Percentiles rank a stretch among this genome's conserved stretches.
These are phyloP conservation scores for Phoxinus dragarum DNA, from an alignment of 2,797 vertebrate genomes.

Conservation along the genomic window DNA sequence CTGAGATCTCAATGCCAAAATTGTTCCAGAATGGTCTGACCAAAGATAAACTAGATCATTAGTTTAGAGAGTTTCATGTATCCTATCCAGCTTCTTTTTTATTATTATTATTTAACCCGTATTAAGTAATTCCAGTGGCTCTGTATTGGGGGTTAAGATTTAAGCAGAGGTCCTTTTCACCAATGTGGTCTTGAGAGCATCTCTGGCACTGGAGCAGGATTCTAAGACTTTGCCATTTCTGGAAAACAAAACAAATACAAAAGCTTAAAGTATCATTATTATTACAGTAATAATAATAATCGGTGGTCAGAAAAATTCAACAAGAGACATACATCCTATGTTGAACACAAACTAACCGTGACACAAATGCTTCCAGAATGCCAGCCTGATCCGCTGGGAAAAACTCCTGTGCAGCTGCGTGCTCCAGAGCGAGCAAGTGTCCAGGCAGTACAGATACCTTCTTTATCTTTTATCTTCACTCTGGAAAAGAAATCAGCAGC, in stretches of 20 bases:
- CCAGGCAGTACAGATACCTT: slow-evolving; percentile 82
- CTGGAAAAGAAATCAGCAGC: slow-evolving; percentile 68
- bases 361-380: slow-evolving; percentile 84
- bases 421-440: slow-evolving; percentile 88
- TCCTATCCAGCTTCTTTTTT: not conserved
- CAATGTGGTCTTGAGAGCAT: slow-evolving; percentile 83
- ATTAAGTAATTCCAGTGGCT: slow-evolving; percentile 13
- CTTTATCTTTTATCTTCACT: slow-evolving; percentile 90
- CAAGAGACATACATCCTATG: not conserved
- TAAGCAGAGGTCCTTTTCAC: slow-evolving; percentile 67
- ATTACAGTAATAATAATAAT: not conserved
- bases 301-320: not conserved
- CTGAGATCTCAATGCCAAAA: not conserved
- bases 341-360: slow-evolving; percentile 76
- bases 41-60: not conserved
- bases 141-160: slow-evolving; percentile 42
- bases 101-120: not conserved
- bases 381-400: slow-evolving; percentile 83
- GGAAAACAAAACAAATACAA: slow-evolving; percentile 51
- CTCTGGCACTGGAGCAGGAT: slow-evolving; percentile 81
- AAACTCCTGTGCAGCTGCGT: slow-evolving; percentile 91
- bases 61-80: not conserved
- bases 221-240: slow-evolving; percentile 85
- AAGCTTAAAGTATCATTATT: not conserved
- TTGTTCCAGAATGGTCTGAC: not conserved